phyloP scores from a whole-genome alignment of 1,140 invertebrate species.

The Phortica variegata region DNA sequence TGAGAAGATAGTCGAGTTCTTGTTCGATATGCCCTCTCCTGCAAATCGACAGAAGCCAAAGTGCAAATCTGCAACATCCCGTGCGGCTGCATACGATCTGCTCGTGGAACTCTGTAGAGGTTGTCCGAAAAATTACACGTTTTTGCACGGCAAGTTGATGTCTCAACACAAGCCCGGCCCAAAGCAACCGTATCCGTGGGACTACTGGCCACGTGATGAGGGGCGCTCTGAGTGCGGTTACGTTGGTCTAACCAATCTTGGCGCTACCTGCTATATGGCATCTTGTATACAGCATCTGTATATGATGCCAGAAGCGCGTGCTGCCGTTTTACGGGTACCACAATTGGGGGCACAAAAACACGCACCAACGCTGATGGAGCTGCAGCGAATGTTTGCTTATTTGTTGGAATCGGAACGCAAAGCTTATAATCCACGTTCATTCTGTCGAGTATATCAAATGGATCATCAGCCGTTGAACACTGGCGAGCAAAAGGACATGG shows the following conservation, averaged over 20 bases:
- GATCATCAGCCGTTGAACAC: constrained; percentile 94
- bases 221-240: constrained; percentile 91
- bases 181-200: constrained; percentile 88
- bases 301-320: constrained; percentile 91
- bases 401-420: constrained; percentile 91
- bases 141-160: constrained; percentile 79
- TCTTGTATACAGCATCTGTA: constrained; percentile 95
- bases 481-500: constrained; percentile 97
- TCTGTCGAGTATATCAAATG: constrained; percentile 97
- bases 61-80: constrained; percentile 85
- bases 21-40: constrained; percentile 87
- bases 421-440: constrained; percentile 91
- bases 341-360: constrained; percentile 71
- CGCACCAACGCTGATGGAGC: constrained; percentile 77
- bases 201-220: constrained; percentile 96
- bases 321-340: constrained; percentile 70
- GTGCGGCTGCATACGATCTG: constrained; percentile 87
- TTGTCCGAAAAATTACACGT: constrained; percentile 80
- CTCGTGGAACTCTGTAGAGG: constrained; percentile 84
- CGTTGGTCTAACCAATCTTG: constrained; percentile 90
- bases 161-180: constrained; percentile 83
- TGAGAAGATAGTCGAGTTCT: constrained; percentile 77
- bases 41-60: constrained; percentile 83
- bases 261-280: constrained; percentile 96
- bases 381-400: constrained; percentile 95